A percentile compares a stretch with the other conserved stretches of the same genome.
phyloP scores from a whole-genome alignment of 2,888 invertebrate genomes.

The Cactoblastis cactorum region DNA sequence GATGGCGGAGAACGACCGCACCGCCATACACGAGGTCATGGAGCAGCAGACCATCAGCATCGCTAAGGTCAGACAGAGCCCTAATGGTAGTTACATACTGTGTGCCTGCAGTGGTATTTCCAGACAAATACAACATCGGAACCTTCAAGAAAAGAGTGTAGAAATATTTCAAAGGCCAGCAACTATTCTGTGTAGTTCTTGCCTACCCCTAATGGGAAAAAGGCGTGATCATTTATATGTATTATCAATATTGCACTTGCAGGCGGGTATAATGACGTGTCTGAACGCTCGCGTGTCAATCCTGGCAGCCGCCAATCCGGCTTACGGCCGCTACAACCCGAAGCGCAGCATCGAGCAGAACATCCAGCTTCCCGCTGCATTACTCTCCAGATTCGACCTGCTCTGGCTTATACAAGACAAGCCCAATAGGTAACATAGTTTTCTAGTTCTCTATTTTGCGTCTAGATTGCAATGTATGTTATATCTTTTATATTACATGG shows the following conservation, averaged over 20 bases:
- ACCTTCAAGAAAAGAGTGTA: no score
- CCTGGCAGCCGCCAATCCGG: conserved; percentile 99
- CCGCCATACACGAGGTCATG: conserved; percentile 98
- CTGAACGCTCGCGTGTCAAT: conserved; percentile 98
- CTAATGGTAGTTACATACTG: no score
- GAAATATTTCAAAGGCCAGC: no score
- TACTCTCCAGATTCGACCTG: conserved; percentile 96
- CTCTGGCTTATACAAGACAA: conserved; percentile 96
- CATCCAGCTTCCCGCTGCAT: conserved; percentile 97
- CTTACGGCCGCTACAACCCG: conserved; percentile 98
- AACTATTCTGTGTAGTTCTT: not conserved
- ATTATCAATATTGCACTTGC: conserved; percentile 11
- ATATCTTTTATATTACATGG: no score
- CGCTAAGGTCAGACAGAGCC: conserved; percentile 89
- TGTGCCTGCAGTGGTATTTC: no score
- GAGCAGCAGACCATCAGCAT: conserved; percentile 99
- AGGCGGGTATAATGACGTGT: conserved; percentile 99
- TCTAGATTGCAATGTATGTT: no score
- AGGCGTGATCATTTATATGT: not conserved
- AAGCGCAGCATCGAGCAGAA: conserved; percentile 97
- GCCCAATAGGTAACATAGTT: conserved; percentile 75
- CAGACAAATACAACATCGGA: no score
- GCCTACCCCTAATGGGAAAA: no score
- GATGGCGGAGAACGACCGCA: conserved; percentile 97
- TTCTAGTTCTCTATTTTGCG: not conserved